Conservation (phyloP, 2,113 vertebrate species). For the Hepsetus odoe region DNA sequence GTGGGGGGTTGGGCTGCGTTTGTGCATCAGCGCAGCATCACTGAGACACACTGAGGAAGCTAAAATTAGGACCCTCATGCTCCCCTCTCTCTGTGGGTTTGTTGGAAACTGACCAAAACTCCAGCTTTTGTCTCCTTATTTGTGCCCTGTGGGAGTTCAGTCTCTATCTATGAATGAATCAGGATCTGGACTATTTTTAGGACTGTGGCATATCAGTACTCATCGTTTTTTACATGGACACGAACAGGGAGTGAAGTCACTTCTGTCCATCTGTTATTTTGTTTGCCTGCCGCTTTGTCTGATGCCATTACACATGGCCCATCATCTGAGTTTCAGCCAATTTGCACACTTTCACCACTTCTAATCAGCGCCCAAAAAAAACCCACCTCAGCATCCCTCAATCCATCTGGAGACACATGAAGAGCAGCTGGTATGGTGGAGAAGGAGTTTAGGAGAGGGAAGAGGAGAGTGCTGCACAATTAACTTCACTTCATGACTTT, state of each 20-base stretch:
- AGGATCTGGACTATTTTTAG: conserved; percentile 36
- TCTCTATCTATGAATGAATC: conserved; percentile 23
- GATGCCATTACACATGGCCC: background rate
- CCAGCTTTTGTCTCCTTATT: conserved; percentile 8
- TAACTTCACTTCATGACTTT: conserved; percentile 45
- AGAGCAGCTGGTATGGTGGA: background rate
- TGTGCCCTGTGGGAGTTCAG: background rate
- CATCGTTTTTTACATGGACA: background rate
- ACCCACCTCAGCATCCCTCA: background rate
- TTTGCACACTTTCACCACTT: background rate
- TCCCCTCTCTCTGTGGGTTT: background rate
- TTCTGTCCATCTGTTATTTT: conserved; percentile 29
- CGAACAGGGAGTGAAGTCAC: conserved; percentile 18
- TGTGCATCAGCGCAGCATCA: background rate
- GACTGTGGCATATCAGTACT: conserved; percentile 8
- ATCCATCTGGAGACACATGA: background rate
- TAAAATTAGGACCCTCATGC: conserved; percentile 27
- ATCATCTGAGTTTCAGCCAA: conserved; percentile 11
- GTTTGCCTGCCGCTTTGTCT: background rate
- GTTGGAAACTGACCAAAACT: conserved; percentile 16
- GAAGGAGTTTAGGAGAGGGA: conserved; percentile 2
- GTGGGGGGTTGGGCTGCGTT: conserved; percentile 10
- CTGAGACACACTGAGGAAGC: conserved; percentile 4
- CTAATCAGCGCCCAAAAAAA: background rate
- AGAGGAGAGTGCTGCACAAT: conserved; percentile 32